Evolutionary conservation across 2,888 invertebrate species (phyloP), one percentile per base, ranked within the genome.

Genomic region (Orthonychiurus folsomi): DNA sequence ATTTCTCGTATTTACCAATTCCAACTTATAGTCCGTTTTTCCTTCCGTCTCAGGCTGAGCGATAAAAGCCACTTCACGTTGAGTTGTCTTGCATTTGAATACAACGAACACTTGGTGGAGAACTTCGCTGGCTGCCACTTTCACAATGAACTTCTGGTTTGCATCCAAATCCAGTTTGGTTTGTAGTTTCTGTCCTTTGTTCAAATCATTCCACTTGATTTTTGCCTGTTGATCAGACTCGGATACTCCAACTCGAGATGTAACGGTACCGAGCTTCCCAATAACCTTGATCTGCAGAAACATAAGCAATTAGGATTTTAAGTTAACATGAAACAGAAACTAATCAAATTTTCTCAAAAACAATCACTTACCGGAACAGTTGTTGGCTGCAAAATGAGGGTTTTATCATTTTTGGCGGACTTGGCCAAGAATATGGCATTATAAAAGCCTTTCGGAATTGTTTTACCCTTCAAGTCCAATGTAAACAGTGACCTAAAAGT

Each of bases 61-160:
- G 2, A 97, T 89, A 77, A 93, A 96, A 73, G 94, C 86, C 57
- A 93, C 88, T 80, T 97, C 97, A 65, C 86, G 85, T n/a, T 82
- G 80, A 0, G 81, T 81, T 60, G 80, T 80, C 20, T 79, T 78
- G 72, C 88, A 84, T 50, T 83, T 83, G 54, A 95, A 81, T 57
- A 89, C 83, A 26, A 94, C 84, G 77, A 95, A 95, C 0, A 90
- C 89, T 78, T 93, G 92, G 76, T 91, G 90, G 54, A 89, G 64
- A 15, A 65, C 63, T 27, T 81, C 59, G 78, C 65, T 66, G 2
- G 70, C 66, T 5, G 63, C 64, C 20, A 70, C 60, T 56, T 69
- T 70, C 12, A 71, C 54, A 20, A 69, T 63, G 63, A 99, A 79
- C 80, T 89, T 91, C 77, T 96, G 95, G 73, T 92, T 86, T 70